Evolutionary conservation across 2,113 vertebrate genomes (phyloP).

Genomic region (Catharus bicknelli): DNA sequence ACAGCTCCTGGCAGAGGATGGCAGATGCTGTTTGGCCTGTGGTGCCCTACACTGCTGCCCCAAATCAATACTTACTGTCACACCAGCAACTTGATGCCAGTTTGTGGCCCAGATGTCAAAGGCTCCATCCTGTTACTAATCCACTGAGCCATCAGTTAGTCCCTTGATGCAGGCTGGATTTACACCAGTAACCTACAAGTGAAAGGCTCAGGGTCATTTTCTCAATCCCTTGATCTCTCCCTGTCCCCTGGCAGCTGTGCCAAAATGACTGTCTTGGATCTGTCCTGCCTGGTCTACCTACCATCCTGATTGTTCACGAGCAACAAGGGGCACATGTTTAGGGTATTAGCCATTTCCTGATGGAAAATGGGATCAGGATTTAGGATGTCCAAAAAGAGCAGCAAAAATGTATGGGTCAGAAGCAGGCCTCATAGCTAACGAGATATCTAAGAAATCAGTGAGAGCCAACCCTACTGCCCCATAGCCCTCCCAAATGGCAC

Average conservation of each 20-base stretch:
- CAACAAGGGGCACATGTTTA: rapidly evolving
- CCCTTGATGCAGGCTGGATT: neutral
- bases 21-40: rapidly evolving
- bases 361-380: neutral
- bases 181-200: slow-evolving; percentile 33
- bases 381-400: neutral
- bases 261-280: neutral
- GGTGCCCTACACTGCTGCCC: neutral
- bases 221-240: neutral
- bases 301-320: neutral
- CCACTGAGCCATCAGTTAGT: neutral
- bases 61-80: rapidly evolving
- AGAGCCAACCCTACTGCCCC: neutral
- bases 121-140: slow-evolving; percentile 22
- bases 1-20: neutral
- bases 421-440: neutral
- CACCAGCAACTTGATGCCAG: neutral
- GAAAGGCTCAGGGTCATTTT: neutral
- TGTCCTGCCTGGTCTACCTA: neutral
- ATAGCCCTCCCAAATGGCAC: neutral
- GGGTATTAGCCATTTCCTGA: neutral
- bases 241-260: neutral
- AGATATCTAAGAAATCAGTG: neutral
- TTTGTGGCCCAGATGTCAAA: neutral
- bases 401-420: neutral